A percentile compares a stretch with the other conserved stretches of the same genome.
Conservation (phyloP, 2,888 invertebrate species). For the Eupeodes luniger region DNA sequence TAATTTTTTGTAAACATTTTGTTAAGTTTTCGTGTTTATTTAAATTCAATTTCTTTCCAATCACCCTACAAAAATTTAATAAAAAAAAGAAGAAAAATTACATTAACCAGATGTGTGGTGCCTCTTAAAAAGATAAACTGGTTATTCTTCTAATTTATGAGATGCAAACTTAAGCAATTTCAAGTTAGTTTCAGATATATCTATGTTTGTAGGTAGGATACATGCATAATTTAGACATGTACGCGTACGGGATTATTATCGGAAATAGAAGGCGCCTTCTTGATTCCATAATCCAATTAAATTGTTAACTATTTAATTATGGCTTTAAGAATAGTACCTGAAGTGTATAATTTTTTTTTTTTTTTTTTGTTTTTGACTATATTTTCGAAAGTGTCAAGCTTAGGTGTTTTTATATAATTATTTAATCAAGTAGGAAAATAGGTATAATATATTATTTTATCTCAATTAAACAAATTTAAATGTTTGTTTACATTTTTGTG, state of each 20-base stretch:
- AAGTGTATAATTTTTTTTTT: neutral
- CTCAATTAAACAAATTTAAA: neutral
- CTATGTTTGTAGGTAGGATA: neutral
- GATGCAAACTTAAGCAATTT: constrained; percentile 17
- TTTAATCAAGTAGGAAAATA: neutral
- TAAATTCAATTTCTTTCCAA: neutral
- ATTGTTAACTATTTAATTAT: constrained; percentile 11
- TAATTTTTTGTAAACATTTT: too few species aligned
- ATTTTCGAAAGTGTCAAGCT: constrained; percentile 16
- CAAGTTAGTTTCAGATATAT: neutral
- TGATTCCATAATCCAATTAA: constrained; percentile 37
- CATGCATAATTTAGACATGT: neutral
- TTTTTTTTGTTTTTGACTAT: neutral
- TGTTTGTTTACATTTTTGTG: constrained; percentile 2
- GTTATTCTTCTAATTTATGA: constrained; percentile 32
- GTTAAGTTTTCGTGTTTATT: too few species aligned
- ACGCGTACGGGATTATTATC: neutral
- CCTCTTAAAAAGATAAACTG: constrained; percentile 26
- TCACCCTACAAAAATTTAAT: neutral
- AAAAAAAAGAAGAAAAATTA: neutral
- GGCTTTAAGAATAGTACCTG: neutral
- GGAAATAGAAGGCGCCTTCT: constrained; percentile 16
- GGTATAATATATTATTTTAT: neutral
- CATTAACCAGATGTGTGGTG: neutral
- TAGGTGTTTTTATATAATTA: constrained; percentile 1